Evolutionary conservation across 2,888 invertebrate genomes (phyloP).

Genomic region (Scelioninae gen. 1): DNA sequence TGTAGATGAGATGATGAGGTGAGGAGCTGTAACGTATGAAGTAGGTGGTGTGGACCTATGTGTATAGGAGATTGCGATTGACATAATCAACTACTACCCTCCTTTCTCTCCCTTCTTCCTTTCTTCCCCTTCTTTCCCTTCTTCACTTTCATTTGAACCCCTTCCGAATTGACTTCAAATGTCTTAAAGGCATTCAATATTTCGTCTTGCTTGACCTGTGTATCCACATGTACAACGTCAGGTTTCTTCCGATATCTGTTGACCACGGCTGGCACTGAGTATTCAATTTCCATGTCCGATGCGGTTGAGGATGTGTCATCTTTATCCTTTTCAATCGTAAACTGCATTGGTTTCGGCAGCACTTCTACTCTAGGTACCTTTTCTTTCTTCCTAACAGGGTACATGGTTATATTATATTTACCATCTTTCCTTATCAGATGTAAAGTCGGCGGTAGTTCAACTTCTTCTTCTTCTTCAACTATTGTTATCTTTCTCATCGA

Average conservation of each 20-base stretch:
- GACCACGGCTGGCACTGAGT: slow-evolving; percentile 82
- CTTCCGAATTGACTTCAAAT: no score
- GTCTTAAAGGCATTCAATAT: slow-evolving; percentile 76
- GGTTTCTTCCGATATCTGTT: slow-evolving; percentile 79
- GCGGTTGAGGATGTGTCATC: slow-evolving; percentile 80
- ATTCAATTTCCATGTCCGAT: slow-evolving; percentile 84
- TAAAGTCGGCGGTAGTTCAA: slow-evolving; percentile 80
- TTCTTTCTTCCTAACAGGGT: slow-evolving; percentile 80
- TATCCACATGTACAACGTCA: slow-evolving; percentile 80
- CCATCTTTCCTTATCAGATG: slow-evolving; percentile 81
- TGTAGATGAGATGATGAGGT: no score
- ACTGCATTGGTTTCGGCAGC: slow-evolving; percentile 81
- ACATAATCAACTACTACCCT: slow-evolving; percentile 4
- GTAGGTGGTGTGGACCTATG: no score
- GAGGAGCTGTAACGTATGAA: no score
- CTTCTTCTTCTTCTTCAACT: slow-evolving; percentile 67
- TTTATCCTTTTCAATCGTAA: slow-evolving; percentile 80
- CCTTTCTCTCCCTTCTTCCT: slow-evolving; percentile 18
- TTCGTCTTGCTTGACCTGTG: slow-evolving; percentile 82
- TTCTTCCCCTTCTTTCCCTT: slow-evolving; percentile 36
- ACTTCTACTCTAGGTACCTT: slow-evolving; percentile 75
- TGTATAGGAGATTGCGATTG: no score
- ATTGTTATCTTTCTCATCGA: slow-evolving; percentile 66
- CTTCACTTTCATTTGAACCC: slow-evolving; percentile 62
- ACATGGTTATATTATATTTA: slow-evolving; percentile 83